These are phyloP conservation scores for Betta splendens DNA, from an alignment of 2,797 vertebrate species.

Conservation along the genomic window DNA sequence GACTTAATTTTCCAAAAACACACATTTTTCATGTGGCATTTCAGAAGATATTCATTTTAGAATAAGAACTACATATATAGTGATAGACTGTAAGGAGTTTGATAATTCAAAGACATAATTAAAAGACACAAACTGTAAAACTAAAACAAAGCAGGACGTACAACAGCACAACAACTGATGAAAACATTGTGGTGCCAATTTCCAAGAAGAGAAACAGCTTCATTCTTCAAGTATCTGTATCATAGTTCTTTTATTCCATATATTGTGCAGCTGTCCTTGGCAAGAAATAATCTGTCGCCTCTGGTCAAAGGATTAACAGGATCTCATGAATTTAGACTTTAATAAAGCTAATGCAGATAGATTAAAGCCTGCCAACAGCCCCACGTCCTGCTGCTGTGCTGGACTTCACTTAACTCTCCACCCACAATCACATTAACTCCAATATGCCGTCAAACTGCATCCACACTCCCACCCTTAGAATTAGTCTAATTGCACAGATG, in stretches of 20 bases:
- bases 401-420: slow-evolving; percentile 16
- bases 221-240: slow-evolving; percentile 2
- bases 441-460: slow-evolving; percentile 16
- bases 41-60: too few relatives aligned
- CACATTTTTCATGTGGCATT: slow-evolving; percentile 1
- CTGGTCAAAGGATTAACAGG: slow-evolving; percentile 56
- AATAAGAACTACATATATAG: too few relatives aligned
- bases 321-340: slow-evolving; percentile 55
- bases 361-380: slow-evolving; percentile 37
- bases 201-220: not conserved
- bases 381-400: slow-evolving; percentile 12
- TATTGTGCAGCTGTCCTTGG: slow-evolving; percentile 15
- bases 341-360: slow-evolving; percentile 65
- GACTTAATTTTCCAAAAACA: slow-evolving; percentile 2
- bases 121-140: not conserved
- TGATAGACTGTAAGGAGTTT: not conserved
- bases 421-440: slow-evolving; percentile 1
- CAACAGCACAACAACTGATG: not conserved
- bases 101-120: not conserved
- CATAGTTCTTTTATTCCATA: slow-evolving; percentile 24
- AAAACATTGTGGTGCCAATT: slow-evolving; percentile 3
- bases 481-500: slow-evolving; percentile 9
- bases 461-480: slow-evolving; percentile 12
- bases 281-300: slow-evolving; percentile 50
- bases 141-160: slow-evolving; percentile 1